phyloP scores from a whole-genome alignment of 2,888 invertebrate species.

The Chrysotoxum bicinctum region DNA sequence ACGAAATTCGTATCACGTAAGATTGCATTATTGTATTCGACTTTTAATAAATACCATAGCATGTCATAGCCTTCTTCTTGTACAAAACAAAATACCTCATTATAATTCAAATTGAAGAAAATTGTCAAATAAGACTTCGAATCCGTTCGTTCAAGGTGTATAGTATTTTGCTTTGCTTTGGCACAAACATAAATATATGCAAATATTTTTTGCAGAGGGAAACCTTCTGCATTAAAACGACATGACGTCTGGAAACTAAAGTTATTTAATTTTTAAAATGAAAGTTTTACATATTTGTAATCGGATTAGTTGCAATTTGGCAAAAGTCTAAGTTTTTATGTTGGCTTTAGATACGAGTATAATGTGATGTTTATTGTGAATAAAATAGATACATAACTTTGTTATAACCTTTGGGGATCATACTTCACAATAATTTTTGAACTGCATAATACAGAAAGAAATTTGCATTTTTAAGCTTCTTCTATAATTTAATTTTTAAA shows the following conservation, averaged over 20 bases:
- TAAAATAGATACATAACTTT: too few species aligned
- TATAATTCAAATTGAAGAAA: slow-evolving; percentile 62
- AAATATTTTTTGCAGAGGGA: background rate
- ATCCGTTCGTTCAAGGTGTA: slow-evolving; percentile 48
- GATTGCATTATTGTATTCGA: slow-evolving; percentile 9
- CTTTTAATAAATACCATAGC: slow-evolving; percentile 2
- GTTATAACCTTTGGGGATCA: too few species aligned
- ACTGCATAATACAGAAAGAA: too few species aligned
- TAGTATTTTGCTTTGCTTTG: background rate
- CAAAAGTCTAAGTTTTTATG: background rate
- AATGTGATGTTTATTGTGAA: too few species aligned
- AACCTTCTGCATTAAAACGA: background rate
- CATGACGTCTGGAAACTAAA: background rate
- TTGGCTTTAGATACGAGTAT: too few species aligned
- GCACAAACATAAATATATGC: background rate
- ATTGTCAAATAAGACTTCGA: slow-evolving; percentile 59
- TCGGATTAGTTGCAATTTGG: background rate
- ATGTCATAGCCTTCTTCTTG: background rate
- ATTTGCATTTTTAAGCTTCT: too few species aligned
- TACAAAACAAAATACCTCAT: slow-evolving; percentile 27
- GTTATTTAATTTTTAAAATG: background rate
- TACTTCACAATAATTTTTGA: too few species aligned
- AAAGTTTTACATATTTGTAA: background rate
- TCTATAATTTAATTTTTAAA: too few species aligned
- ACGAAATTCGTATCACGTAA: slow-evolving; percentile 11